phyloP scores from a whole-genome alignment of 2,113 vertebrate genomes.

The Brachyistius frenatus region DNA sequence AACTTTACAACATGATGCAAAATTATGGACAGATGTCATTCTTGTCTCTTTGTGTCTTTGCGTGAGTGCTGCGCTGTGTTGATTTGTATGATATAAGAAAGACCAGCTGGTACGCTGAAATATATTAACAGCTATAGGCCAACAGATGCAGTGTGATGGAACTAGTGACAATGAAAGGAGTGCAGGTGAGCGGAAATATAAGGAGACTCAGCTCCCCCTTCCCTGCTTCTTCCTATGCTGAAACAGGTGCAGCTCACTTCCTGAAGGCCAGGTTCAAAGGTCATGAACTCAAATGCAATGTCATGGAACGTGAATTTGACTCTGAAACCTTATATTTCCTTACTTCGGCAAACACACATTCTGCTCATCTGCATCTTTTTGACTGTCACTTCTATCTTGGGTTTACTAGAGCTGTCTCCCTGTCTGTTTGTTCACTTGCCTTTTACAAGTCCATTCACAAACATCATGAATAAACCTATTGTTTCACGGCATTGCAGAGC shows the following conservation, averaged over 20 bases:
- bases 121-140: neutral
- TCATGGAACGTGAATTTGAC: conserved; percentile 51
- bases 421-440: neutral
- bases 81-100: neutral
- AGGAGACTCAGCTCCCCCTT: conserved; percentile 4
- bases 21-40: conserved; percentile 29
- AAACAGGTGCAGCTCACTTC: conserved; percentile 63
- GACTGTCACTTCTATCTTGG: conserved; percentile 1
- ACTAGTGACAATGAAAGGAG: neutral
- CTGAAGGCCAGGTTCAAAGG: conserved; percentile 65
- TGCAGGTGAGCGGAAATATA: conserved; percentile 7
- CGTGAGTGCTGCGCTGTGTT: neutral
- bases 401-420: neutral
- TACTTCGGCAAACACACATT: conserved; percentile 8
- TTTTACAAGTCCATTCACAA: conserved; percentile 4
- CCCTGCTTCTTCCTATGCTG: neutral
- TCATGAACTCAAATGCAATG: conserved; percentile 24
- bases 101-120: neutral
- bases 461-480: neutral
- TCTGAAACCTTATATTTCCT: conserved; percentile 61
- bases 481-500: neutral
- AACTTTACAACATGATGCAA: conserved; percentile 15
- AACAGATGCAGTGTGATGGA: neutral
- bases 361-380: conserved; percentile 21
- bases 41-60: neutral